Base-by-base conservation (phyloP, 2,888 invertebrate genomes). In the Xestia ashworthii region DNA sequence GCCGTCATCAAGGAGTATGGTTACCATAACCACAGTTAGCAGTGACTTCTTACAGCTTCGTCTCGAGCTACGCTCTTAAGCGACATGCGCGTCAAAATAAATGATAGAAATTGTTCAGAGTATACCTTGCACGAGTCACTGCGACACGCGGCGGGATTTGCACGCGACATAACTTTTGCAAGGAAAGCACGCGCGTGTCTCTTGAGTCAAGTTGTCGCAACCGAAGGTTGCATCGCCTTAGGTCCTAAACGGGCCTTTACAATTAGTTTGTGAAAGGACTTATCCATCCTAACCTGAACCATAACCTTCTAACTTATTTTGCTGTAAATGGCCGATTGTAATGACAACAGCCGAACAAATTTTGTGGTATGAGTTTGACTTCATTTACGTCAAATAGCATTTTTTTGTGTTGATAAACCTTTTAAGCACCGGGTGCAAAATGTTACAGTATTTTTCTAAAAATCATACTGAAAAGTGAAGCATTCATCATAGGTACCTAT, bases 21-120 rank as follows among this genome's bases (percentile, higher is more conserved):
- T 0, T 88, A 85, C 60, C 95, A 95, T 72, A 95, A 95, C 74
- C 95, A 95, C 75, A 91, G 92, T 88, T 94, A 94, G 88, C 91
- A 46, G 5, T n/a, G 14, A 44, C 16, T 44, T 32, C 25, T 38
- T 38, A 38, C 9, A 19, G 5, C 19, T 62, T 60, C 9, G 60
- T 16, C 32, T 32, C 32, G 16, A 60, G 60, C 16, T 32, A 58
- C 14, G 14, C 25, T 14, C 5, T 58, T 14, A 58, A 58, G 5
- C 25, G 14, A 25, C 1, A 58, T 14, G 58, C 16, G 14, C 25
- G 25, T 25, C 16, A 25, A 16, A 25, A 58, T 25, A 16, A 16
- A 58, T 25, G 0, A 25, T 25, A 58, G 14, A 25, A 58, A 58
- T 16, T 25, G 58, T 14, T 58, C 14, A 60, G 58, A 60, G 11